Base-by-base conservation (phyloP, 2,113 vertebrate species). In the Macrotus californicus region DNA sequence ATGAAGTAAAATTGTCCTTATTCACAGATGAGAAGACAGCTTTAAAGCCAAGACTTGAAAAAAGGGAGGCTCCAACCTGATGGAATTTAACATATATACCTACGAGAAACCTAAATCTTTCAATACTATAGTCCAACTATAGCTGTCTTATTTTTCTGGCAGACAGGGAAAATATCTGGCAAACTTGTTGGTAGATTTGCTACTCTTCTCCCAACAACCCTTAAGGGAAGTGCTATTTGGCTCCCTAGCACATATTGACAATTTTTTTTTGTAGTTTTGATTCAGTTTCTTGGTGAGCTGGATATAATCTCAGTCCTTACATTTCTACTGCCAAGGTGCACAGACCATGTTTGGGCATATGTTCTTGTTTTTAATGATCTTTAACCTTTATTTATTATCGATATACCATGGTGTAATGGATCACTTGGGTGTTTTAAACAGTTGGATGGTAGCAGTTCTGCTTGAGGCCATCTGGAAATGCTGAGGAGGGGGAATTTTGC, bases 311-410 rank as follows among this genome's bases (percentile, higher is more conserved):
- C 52, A 87, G 10, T 73, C 56, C 66, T 81, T 87, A 48, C n/a
- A 50, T 67, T 83, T 8, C 36, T 54, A 50, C n/a, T 81, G 52
- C 90, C 85, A 92, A 85, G n/a, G 34, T 89, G 11, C 54, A 61
- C 26, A 52, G 22, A 56, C 50, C 41, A 69, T 87, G 52, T 61
- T 72, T 87, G 90, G 73, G 29, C 94, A 95, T 95, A 95, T 96
- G 87, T 59, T 87, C 75, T 67, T 93, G 56, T 87, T 95, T 96
- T 95, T 67, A 76, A 31, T 89, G 92, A 93, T 94, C 89, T 84
- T 93, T 90, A 94, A 81, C 80, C 75, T 95, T 95, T 94, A 81
- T 97, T 93, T 87, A 93, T 89, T 90, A 61, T 80, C 89, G 75
- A 72, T 73, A 12, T 21, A 61, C 59, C 50, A 61, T 76, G 80